A percentile compares a stretch with the other conserved stretches of the same genome.
phyloP scores from a whole-genome alignment of 2,888 invertebrate species.

The Fragum fragum region DNA sequence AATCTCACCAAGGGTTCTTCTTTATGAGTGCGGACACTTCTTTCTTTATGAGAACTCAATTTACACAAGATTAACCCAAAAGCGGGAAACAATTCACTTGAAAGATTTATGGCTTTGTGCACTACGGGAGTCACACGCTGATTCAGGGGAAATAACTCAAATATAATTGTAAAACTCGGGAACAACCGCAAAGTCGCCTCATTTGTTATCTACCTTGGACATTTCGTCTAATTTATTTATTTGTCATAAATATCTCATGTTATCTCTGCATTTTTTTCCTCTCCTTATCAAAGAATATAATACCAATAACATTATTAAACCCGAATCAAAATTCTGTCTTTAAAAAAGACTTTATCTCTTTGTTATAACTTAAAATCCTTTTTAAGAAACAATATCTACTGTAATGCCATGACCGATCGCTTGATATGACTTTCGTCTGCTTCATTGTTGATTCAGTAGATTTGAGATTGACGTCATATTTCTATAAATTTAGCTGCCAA shows the following conservation, averaged over 20 bases:
- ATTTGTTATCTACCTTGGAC: no score
- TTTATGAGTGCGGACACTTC: conserved; percentile 26
- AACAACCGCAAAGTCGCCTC: neutral
- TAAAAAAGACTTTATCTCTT: no score
- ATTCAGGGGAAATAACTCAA: conserved; percentile 20
- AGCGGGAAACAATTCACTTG: conserved; percentile 26
- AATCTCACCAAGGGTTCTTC: conserved; percentile 5
- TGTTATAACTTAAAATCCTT: no score
- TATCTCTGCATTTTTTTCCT: no score
- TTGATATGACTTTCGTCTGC: no score
- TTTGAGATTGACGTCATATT: conserved; percentile 3
- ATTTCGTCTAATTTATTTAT: no score
- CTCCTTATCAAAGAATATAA: no score
- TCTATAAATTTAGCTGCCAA: neutral
- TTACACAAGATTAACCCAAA: conserved; percentile 41
- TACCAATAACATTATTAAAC: no score
- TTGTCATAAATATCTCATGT: no score
- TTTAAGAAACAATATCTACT: no score
- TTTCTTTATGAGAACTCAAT: conserved; percentile 46
- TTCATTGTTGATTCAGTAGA: neutral
- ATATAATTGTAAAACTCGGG: neutral
- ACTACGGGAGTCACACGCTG: neutral
- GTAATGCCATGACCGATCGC: no score
- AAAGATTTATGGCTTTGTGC: conserved; percentile 20
- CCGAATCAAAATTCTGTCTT: no score